Conservation (phyloP, 2,888 invertebrate genomes). For the Folsomia candida region DNA sequence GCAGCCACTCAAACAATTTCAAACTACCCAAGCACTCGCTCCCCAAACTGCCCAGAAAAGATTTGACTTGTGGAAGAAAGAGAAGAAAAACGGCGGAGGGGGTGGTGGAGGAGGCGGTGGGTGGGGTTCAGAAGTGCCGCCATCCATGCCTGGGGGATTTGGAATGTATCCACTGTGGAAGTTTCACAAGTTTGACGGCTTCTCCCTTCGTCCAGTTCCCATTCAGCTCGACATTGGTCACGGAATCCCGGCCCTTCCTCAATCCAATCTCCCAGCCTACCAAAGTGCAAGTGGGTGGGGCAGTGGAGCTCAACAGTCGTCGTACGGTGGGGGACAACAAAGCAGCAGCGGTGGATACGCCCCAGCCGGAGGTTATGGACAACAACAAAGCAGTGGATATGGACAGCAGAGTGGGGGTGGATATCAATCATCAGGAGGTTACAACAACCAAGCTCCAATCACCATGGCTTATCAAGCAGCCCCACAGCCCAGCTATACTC, state of each 20-base stretch:
- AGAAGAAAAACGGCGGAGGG: background rate
- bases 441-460: background rate
- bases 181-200: conserved; percentile 53
- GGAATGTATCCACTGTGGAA: conserved; percentile 50
- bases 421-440: background rate
- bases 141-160: conserved; percentile 31
- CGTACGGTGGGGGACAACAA: conserved; percentile 8
- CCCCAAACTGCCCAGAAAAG: conserved; percentile 35
- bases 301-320: background rate
- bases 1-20: background rate
- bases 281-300: conserved; percentile 3
- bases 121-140: conserved; percentile 7
- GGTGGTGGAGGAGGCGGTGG: background rate
- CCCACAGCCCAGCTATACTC: background rate
- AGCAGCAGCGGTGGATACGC: background rate
- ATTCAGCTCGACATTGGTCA: conserved; percentile 41
- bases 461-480: conserved; percentile 5
- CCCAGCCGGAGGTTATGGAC: conserved; percentile 8
- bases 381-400: conserved; percentile 4
- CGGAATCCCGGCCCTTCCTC: conserved; percentile 37
- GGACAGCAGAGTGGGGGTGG: background rate
- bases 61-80: conserved; percentile 1
- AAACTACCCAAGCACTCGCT: background rate
- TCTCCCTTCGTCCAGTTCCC: conserved; percentile 52
- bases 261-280: conserved; percentile 7